Conservation (phyloP, 2,888 invertebrate species). For the Parnassius smintheus region DNA sequence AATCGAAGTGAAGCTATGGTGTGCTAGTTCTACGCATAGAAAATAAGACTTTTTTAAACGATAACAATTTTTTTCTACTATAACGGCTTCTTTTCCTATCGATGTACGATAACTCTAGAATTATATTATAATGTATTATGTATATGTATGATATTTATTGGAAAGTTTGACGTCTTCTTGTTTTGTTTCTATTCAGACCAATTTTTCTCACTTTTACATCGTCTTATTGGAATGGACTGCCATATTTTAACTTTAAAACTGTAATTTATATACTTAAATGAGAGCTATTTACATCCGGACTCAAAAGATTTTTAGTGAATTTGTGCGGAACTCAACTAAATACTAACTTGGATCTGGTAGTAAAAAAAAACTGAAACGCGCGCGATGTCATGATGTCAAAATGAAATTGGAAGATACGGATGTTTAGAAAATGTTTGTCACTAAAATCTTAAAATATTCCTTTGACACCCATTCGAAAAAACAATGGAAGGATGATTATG, state of each 20-base stretch:
- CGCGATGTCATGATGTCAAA: conserved; percentile 8
- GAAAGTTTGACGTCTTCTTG: conserved; percentile 57
- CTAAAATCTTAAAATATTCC: conserved; percentile 31
- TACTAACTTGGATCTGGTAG: neutral
- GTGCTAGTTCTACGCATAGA: conserved; percentile 69
- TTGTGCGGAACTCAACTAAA: neutral
- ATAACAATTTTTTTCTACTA: conserved; percentile 68
- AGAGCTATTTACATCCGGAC: conserved; percentile 29
- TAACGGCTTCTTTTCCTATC: conserved; percentile 73
- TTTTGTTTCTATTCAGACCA: conserved; percentile 69
- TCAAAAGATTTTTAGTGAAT: conserved; percentile 23
- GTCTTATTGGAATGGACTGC: conserved; percentile 72
- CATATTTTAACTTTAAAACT: conserved; percentile 66
- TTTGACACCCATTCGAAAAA: conserved; percentile 32
- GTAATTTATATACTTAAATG: conserved; percentile 43
- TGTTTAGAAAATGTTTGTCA: conserved; percentile 6
- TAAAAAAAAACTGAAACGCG: conserved; percentile 2
- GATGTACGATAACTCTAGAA: conserved; percentile 56
- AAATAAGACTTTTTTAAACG: conserved; percentile 66
- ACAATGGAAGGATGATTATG: conserved; percentile 51
- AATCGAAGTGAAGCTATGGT: conserved; percentile 59
- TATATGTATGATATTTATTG: conserved; percentile 60
- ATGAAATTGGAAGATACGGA: conserved; percentile 4
- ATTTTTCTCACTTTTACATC: conserved; percentile 75
- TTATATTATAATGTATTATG: conserved; percentile 52